Evolutionary conservation across 2,888 invertebrate genomes (phyloP), one percentile per base, ranked within the genome.

Genomic region (Formica aserva): DNA sequence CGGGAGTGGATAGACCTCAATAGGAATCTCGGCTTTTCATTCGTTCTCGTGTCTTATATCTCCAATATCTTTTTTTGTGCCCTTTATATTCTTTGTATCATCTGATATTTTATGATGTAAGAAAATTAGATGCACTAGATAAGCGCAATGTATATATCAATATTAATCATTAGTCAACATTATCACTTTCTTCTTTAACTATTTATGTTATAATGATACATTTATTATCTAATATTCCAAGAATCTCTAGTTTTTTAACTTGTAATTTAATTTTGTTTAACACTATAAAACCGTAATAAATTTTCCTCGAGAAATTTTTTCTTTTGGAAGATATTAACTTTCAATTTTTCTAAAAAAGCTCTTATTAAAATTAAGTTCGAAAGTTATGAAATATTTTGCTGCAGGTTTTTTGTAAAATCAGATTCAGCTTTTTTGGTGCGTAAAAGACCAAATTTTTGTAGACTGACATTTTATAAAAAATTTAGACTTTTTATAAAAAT

Each of bases 1-100:
- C 32, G 38, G 52, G 41, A 22, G 3, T n/a, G 48, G 60, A 82
- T 80, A 83, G 67, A 63, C 48, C 3, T 35, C 41, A 55, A 41
- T 35, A 57, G 45, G 9, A 41, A 57, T 45, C 9, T 62, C n/a
- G 72, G 62, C 22, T 57, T 66, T 66, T 57, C 57, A 65, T 76
- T 66, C 76, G 13, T 55, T 52, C 52, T n/a, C n/a, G 9, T 45
- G 26, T 48, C 38, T 22, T 18, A 6, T 9, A n/a, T n/a, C 22
- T 13, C 6, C 11, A n/a, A 15, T 62, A 41, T 6, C 13, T 3
- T 35, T 67, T 55, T 48, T 26, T 22, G 15, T 76, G 26, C 67
- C 8, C 22, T 65, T 52, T 48, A 26, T 18, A 13, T 15, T 38
- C 26, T 48, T 52, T 6, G 32, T 38, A 35, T 32, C 35, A 41